These are phyloP conservation scores for Ophthalmolycus amberensis DNA, from an alignment of 2,113 vertebrate species.

Conservation along the genomic window DNA sequence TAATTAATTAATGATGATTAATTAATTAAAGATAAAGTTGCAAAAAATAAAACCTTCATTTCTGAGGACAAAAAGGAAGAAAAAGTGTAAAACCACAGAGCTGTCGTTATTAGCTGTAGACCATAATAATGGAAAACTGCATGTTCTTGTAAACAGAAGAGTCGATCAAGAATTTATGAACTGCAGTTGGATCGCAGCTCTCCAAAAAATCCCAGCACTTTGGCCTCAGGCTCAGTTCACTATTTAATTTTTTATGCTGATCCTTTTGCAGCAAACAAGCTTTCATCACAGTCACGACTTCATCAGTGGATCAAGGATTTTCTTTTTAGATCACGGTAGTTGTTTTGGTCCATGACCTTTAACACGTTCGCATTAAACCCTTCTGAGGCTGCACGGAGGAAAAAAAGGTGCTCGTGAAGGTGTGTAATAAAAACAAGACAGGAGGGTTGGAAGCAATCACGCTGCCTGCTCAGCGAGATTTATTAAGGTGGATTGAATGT, in stretches of 20 bases:
- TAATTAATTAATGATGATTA: neutral
- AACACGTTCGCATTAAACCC: slow-evolving; percentile 25
- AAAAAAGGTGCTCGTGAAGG: slow-evolving; percentile 17
- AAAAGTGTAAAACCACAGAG: neutral
- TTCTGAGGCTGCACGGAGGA: neutral
- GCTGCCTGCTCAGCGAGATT: slow-evolving; percentile 51
- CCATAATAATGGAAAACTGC: neutral
- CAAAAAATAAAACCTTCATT: neutral
- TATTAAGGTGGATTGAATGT: slow-evolving; percentile 56
- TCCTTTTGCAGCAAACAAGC: neutral
- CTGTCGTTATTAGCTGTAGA: neutral
- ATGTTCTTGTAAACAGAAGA: neutral
- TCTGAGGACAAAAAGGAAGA: neutral
- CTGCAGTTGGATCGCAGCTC: neutral
- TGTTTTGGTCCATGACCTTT: neutral
- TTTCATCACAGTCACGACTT: neutral
- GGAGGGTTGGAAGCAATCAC: slow-evolving; percentile 1
- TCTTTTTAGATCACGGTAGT: slow-evolving; percentile 6
- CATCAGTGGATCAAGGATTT: slow-evolving; percentile 8
- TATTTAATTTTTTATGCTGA: neutral
- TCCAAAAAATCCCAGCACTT: neutral
- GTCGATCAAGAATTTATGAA: neutral
- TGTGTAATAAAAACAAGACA: slow-evolving; percentile 40
- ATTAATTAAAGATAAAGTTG: neutral
- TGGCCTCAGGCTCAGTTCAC: slow-evolving; percentile 3